Base-by-base conservation (phyloP, 2,888 invertebrate species). In the Cryptus armator region DNA sequence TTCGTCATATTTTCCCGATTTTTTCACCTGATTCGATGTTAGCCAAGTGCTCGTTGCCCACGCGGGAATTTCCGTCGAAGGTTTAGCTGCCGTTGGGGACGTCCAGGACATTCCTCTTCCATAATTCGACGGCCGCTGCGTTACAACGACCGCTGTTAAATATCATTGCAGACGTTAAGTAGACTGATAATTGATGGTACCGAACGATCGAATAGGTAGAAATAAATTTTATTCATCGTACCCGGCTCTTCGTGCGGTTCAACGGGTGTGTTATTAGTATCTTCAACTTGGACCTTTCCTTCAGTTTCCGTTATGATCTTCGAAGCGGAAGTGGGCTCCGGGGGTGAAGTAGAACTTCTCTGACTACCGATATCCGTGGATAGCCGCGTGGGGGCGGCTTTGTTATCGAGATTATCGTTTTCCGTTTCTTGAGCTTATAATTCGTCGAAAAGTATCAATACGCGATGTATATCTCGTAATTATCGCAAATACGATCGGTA, bases 31-130 rank as follows among this genome's bases (percentile, higher is more conserved):
- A 82, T 90, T 88, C 12, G 90, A 88, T 19, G 90, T 87, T 19
- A 90, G 75, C 91, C 91, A 92, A 51, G 90, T 90, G 74, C 91
- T 92, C 29, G 92, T 92, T 0, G 92, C 92, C 92, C 92, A 91
- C 12, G 91, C 91, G 12, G 91, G 91, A 84, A 92, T 91, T 86
- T 91, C 91, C 46, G 87, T 87, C 7, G 88, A 83, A 43, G 89
- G 53, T 86, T 89, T 89, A 0, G 90, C 85, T 0, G 90, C 86
- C 37, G 89, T 66, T 51, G 89, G 81, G 19, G 89, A 89, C 29
- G 93, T 90, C 95, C 95, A 95, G 62, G 94, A 94, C 88, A 94
- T 94, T 1, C 95, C 94, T 83, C 95, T 92, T 0, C 95, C 95
- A 88, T 94, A 95, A 32, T 94, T 94, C 0, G 94, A 93, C 2